Evolutionary conservation across 1,140 invertebrate species (phyloP), one percentile per base, ranked within the genome.

Genomic region (Drosophila persimilis): DNA sequence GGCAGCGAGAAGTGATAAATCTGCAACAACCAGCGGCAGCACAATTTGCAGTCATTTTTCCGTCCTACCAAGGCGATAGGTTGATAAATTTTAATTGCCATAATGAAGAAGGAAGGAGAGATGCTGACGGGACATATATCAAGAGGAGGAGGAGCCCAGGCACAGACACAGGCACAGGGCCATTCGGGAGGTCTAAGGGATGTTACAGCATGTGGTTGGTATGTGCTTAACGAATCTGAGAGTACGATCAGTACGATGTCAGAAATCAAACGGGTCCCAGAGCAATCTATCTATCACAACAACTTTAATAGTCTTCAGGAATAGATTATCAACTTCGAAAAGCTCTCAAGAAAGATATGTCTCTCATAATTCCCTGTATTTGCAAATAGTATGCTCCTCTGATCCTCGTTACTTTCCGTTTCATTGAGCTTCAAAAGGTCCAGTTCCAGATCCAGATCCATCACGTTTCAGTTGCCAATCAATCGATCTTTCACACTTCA

Each of bases 401-500:
- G 35, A 39, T 13, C 35, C 4, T 13, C 35, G 11, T 13, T 39
- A 39, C 35, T 39, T 39, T 39, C 35, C 11, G 35, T 39, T 39
- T 39, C 35, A 63, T 58, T 50, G 39, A 59, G 26, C 39, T 65
- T 35, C 44, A 51, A n/a, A 17, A n/a, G 17, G 46, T 35, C 13
- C 60, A 20, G 24, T n/a, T 29, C 26, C 55, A 60, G 53, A 43
- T 57, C 55, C 55, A n/a, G 45, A 64, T 64, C 35, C 24, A 69
- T 35, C 63, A 31, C 65, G 61, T 59, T 75, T 46, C 50, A 55
- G 53, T 53, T 57, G 57, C 76, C 72, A 73, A 65, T 48, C 75
- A 75, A 73, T 80, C 60, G 59, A 70, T 80, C 73, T 80, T 86
- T 86, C 64, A 85, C 80, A 84, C 76, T 80, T 65, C 46, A 72